phyloP scores from a whole-genome alignment of 2,113 vertebrate genomes.

The Vicugna pacos region DNA sequence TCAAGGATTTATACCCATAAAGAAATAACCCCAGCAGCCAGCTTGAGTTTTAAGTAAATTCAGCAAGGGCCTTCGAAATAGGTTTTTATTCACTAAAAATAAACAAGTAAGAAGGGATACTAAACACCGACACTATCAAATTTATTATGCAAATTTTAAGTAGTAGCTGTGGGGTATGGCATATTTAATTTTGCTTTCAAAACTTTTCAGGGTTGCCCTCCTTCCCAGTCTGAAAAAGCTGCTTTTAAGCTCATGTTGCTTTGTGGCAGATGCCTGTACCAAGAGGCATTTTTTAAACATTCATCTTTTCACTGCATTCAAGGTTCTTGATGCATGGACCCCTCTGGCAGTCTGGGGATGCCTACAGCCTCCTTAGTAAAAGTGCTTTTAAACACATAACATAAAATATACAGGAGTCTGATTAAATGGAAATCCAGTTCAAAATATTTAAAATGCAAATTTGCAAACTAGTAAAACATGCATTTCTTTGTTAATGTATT shows the following conservation, averaged over 20 bases:
- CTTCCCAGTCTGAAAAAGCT: not conserved
- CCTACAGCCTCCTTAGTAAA: not conserved
- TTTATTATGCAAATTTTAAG: not conserved
- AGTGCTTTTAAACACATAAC: not conserved
- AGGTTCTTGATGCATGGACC: not conserved
- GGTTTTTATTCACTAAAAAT: slow-evolving; percentile 36
- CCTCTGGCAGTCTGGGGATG: not conserved
- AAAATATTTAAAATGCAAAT: slow-evolving; percentile 47
- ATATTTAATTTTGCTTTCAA: slow-evolving; percentile 38
- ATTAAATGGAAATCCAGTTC: not conserved
- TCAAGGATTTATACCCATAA: not conserved
- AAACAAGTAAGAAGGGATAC: not conserved
- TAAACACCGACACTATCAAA: not conserved
- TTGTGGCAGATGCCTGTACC: not conserved
- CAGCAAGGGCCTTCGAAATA: not conserved
- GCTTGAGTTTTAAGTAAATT: not conserved
- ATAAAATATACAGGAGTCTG: not conserved
- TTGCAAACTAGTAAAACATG: not conserved
- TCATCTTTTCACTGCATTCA: not conserved
- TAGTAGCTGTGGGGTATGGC: not conserved
- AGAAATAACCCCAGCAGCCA: not conserved
- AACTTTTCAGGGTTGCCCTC: not conserved
- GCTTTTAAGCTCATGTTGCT: not conserved
- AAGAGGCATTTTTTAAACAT: not conserved
- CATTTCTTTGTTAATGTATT: not conserved